Conservation (phyloP, 2,888 invertebrate species). For the Heteromyza rotundicornis region DNA sequence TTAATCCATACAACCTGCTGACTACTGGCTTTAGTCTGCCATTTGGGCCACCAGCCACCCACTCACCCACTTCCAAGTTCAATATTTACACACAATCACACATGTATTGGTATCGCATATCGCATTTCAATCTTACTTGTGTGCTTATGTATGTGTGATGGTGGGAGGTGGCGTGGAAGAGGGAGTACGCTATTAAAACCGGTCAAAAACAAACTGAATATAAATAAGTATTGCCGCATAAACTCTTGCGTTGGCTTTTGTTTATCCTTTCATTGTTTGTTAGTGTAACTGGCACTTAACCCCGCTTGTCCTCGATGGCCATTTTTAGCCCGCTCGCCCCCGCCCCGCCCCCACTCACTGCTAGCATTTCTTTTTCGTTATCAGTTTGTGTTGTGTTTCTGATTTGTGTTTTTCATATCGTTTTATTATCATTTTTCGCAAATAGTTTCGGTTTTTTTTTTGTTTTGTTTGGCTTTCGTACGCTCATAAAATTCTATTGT, state of each 20-base stretch:
- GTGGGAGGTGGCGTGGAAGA: no score
- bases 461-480: no score
- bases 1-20: neutral
- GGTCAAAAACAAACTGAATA: conserved; percentile 5
- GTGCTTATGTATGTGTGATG: neutral
- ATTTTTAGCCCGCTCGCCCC: neutral
- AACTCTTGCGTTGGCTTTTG: neutral
- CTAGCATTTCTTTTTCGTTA: neutral
- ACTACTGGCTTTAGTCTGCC: neutral
- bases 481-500: neutral
- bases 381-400: neutral
- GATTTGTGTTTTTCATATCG: conserved; percentile 4
- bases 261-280: no score
- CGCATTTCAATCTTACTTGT: no score
- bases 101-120: no score
- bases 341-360: neutral
- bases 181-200: neutral
- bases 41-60: neutral
- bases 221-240: neutral
- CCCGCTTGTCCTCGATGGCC: neutral
- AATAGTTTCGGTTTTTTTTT: conserved; percentile 1
- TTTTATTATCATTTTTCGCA: conserved; percentile 4
- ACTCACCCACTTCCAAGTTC: neutral
- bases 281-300: neutral
- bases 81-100: no score